These are phyloP conservation scores for Actinostola sp. DNA, from an alignment of 92 coral and sea anemone genomes.

Conservation along the genomic window DNA sequence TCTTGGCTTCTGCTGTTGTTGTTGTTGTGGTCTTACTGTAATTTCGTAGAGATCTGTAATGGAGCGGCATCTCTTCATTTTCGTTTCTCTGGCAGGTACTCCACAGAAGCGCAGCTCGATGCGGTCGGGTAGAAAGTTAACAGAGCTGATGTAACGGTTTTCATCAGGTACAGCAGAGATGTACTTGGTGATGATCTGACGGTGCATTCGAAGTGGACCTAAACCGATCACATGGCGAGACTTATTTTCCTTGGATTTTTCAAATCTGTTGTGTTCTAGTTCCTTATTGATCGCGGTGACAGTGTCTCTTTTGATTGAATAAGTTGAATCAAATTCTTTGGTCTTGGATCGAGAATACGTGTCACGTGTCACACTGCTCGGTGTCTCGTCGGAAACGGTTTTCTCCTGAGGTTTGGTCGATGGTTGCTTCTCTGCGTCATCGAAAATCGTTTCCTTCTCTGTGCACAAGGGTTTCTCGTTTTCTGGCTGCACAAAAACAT, in stretches of 20 bases:
- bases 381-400: not conserved
- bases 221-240: not conserved
- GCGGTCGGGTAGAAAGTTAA: slow-evolving; percentile 78
- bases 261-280: too few relatives aligned
- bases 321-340: not conserved
- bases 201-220: slow-evolving; percentile 23
- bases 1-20: slow-evolving; percentile 12
- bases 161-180: slow-evolving; percentile 77
- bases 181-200: slow-evolving; percentile 62
- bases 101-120: slow-evolving; percentile 88
- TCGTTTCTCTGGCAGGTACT: slow-evolving; percentile 27
- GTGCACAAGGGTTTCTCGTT: slow-evolving; percentile 5
- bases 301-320: not conserved
- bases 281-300: not conserved
- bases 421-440: not conserved
- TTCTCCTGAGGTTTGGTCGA: not conserved
- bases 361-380: not conserved
- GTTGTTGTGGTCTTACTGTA: slow-evolving; percentile 64
- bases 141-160: slow-evolving; percentile 55
- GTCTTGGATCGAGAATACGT: not conserved
- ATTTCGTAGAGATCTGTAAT: slow-evolving; percentile 83
- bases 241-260: not conserved
- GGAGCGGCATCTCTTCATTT: slow-evolving; percentile 53
- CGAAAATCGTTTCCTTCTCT: slow-evolving; percentile 2
- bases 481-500: not conserved